Evolutionary conservation across 64 coral and sea anemone species (phyloP).

Genomic region (Acropora tenuis): DNA sequence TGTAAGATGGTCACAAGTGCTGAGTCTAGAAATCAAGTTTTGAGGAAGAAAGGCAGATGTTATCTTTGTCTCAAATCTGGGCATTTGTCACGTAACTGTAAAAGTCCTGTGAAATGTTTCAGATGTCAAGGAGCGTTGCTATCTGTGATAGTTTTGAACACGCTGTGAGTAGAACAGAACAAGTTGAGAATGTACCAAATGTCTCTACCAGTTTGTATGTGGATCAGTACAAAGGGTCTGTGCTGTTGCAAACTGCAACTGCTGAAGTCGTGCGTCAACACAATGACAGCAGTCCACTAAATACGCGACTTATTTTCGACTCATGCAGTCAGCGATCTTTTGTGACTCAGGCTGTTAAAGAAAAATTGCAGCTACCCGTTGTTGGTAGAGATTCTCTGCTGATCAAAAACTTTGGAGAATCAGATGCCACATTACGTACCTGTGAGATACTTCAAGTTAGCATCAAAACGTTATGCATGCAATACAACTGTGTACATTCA

Average conservation of each 20-base stretch:
- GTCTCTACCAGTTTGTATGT: slow-evolving; percentile 32
- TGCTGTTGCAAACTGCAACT: background rate
- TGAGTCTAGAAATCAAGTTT: too few species aligned
- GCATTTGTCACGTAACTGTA: slow-evolving; percentile 5
- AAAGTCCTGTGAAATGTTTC: background rate
- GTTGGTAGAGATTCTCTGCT: slow-evolving; percentile 47
- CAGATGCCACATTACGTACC: slow-evolving; percentile 34
- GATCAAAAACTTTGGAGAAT: slow-evolving; percentile 62
- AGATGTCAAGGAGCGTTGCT: slow-evolving; percentile 2
- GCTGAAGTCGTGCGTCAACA: slow-evolving; percentile 10
- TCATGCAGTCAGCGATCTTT: slow-evolving; percentile 45
- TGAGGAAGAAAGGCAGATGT: too few species aligned
- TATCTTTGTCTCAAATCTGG: too few species aligned
- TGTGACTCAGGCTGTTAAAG: slow-evolving; percentile 47
- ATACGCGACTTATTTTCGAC: slow-evolving; percentile 47
- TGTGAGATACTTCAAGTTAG: slow-evolving; percentile 54
- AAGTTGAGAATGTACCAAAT: background rate
- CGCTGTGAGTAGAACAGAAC: background rate
- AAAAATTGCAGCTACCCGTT: slow-evolving; percentile 15
- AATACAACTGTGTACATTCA: slow-evolving; percentile 14
- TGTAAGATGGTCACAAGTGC: too few species aligned
- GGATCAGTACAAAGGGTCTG: background rate
- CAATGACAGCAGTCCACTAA: slow-evolving; percentile 30
- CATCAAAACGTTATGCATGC: slow-evolving; percentile 34
- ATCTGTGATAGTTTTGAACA: background rate